Conservation (phyloP, 2,113 vertebrate genomes). For the Semnornis frantzii region DNA sequence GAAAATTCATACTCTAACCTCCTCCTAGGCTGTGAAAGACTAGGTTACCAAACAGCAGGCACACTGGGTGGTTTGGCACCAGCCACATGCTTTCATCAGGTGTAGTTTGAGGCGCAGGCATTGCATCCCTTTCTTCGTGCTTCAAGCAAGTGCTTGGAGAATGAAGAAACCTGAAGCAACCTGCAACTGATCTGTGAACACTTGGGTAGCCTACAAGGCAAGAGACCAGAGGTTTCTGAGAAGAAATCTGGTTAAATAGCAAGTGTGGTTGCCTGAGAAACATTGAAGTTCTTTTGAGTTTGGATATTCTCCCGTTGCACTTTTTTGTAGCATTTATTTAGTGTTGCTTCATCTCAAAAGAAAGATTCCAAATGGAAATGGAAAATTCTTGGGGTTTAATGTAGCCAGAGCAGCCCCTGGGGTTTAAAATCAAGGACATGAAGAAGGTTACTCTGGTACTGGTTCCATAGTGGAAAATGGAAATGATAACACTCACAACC, state of each 20-base stretch:
- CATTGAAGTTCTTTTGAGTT: not conserved
- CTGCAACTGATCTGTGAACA: not conserved
- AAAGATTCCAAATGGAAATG: not conserved
- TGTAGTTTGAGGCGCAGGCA: not conserved
- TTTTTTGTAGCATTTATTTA: not conserved
- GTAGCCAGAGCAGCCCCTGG: not conserved
- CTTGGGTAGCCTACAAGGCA: not conserved
- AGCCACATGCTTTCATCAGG: rapidly evolving
- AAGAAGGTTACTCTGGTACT: not conserved
- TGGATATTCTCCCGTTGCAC: not conserved
- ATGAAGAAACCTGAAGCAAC: not conserved
- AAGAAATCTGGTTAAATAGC: not conserved
- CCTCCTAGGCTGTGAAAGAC: not conserved
- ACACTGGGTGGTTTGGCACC: not conserved
- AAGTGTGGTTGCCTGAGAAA: not conserved
- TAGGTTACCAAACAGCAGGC: not conserved
- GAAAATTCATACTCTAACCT: not conserved
- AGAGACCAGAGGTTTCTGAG: not conserved
- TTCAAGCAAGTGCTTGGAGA: not conserved
- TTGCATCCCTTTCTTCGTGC: not conserved
- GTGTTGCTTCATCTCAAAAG: not conserved
- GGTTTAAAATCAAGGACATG: not conserved
- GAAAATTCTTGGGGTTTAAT: not conserved
- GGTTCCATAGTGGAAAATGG: not conserved
- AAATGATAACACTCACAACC: not conserved